Evolutionary conservation across 2,888 invertebrate genomes (phyloP).

Genomic region (Boloria euphrosyne): DNA sequence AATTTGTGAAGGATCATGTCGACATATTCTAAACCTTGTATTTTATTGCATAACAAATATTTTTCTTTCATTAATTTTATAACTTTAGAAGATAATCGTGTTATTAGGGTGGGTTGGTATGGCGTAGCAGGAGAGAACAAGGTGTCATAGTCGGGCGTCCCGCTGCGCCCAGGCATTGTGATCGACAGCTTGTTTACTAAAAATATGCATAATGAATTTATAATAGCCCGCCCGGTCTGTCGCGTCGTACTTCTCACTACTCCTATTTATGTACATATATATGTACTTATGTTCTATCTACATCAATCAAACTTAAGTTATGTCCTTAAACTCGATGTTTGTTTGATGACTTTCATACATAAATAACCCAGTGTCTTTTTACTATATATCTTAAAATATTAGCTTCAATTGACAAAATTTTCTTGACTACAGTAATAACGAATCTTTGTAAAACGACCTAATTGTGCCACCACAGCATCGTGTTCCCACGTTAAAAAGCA

Average conservation of each 20-base stretch:
- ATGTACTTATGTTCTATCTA: constrained; percentile 35
- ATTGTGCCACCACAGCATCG: constrained; percentile 74
- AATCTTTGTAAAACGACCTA: constrained; percentile 53
- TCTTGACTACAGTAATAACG: constrained; percentile 9
- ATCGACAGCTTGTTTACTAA: constrained; percentile 83
- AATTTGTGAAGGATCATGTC: constrained; percentile 53
- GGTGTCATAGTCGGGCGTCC: constrained; percentile 73
- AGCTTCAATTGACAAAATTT: neutral
- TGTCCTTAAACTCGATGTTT: neutral
- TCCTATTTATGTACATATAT: constrained; percentile 41
- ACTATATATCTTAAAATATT: neutral
- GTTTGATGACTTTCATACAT: too few relatives aligned
- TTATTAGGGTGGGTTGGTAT: constrained; percentile 61
- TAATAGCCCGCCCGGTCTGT: constrained; percentile 69
- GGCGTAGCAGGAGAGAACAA: constrained; percentile 55
- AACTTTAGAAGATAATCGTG: constrained; percentile 47
- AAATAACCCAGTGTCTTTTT: too few relatives aligned
- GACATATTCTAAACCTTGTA: constrained; percentile 36
- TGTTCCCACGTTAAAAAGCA: constrained; percentile 80
- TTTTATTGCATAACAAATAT: neutral
- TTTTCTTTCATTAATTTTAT: too few relatives aligned
- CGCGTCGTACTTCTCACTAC: constrained; percentile 52
- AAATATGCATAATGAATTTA: constrained; percentile 83
- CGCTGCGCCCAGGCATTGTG: constrained; percentile 76
- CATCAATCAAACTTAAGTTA: constrained; percentile 23